A percentile compares a stretch with the other conserved stretches of the same genome.
Evolutionary conservation across 2,888 invertebrate species (phyloP).

Genomic region (Tolmerus cingulatus): DNA sequence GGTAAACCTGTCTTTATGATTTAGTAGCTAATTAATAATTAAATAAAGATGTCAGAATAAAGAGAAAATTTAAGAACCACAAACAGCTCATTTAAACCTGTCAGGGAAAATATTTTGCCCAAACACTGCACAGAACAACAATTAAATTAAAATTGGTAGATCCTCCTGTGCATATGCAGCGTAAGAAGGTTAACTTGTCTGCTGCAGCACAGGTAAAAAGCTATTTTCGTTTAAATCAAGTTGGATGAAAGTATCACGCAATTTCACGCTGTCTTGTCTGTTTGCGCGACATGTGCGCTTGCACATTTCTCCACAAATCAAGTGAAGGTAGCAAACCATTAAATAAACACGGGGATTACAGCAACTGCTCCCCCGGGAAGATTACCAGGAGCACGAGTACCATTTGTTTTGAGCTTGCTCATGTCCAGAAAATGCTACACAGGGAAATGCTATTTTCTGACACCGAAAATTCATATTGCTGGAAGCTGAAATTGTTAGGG

Average conservation of each 20-base stretch:
- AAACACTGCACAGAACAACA: neutral
- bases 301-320: neutral
- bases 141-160: neutral
- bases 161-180: neutral
- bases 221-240: neutral
- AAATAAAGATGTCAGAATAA: neutral
- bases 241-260: neutral
- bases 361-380: neutral
- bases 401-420: neutral
- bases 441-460: neutral
- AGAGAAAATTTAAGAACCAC: too few species aligned
- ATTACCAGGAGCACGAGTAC: neutral
- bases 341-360: neutral
- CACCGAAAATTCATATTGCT: neutral
- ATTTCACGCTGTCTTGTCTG: neutral
- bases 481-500: neutral
- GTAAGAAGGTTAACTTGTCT: neutral
- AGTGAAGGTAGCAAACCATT: neutral
- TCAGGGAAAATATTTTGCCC: neutral
- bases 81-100: neutral
- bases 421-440: neutral
- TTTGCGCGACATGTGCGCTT: neutral
- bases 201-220: neutral
- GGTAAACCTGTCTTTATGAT: too few species aligned
- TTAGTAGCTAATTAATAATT: neutral